phyloP scores from a whole-genome alignment of 1,140 invertebrate genomes.

The Zophobas atratus region DNA sequence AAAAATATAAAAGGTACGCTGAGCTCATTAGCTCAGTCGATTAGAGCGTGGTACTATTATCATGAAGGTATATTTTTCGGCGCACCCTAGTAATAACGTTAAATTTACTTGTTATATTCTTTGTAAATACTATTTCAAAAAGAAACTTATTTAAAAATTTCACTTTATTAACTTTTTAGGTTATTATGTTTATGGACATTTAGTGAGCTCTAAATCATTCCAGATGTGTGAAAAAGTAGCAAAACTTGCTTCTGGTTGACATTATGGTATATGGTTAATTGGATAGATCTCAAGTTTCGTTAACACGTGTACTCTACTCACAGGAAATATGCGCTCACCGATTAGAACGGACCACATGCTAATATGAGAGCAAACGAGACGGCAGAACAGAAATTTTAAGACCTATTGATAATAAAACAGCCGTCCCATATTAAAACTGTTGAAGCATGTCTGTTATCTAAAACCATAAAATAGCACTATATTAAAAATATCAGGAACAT shows the following conservation, averaged over 20 bases:
- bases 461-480: background rate
- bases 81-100: too few species aligned
- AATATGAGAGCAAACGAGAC: constrained; percentile 10
- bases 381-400: background rate
- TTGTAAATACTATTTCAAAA: too few species aligned
- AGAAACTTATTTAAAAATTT: too few species aligned
- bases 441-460: background rate
- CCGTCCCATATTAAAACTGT: background rate
- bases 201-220: too few species aligned
- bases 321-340: constrained; percentile 20
- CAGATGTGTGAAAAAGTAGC: too few species aligned
- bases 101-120: too few species aligned
- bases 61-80: too few species aligned
- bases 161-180: too few species aligned
- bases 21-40: too few species aligned
- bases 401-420: background rate
- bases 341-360: background rate
- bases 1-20: too few species aligned
- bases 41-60: too few species aligned
- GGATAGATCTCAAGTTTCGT: constrained; percentile 7
- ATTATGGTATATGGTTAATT: constrained; percentile 8
- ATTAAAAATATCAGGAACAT: background rate
- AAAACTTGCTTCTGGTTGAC: background rate
- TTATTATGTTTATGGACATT: too few species aligned
- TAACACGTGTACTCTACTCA: constrained; percentile 21